Evolutionary conservation across 2,888 invertebrate species (phyloP), one percentile per base, ranked within the genome.

Genomic region (Drosophila diplacantha): DNA sequence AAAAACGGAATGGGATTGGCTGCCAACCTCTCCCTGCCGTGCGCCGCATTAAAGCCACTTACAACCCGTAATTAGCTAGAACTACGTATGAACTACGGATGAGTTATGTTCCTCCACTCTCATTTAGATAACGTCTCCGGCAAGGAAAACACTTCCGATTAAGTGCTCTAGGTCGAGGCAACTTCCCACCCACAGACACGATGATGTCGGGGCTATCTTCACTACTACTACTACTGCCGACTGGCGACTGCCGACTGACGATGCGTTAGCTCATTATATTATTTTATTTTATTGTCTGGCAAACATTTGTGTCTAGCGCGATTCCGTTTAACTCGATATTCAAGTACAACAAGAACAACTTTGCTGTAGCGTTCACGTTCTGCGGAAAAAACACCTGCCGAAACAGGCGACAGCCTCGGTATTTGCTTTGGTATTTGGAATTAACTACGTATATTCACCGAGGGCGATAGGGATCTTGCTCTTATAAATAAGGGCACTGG

Each of bases 241-340:
- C 35, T 9, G 5, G 9, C 9, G 39, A 55, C 38, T 22, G 22
- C n/a, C 35, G 18, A 5, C 41, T 41, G 41, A 41, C 41, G 24
- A n/a, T 9, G 24, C 24, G 59, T 47, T 56, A 61, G 46, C 35
- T 39, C n/a, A 34, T 68, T 73, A 60, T 69, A 74, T 72, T 61
- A 60, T 59, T 49, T 38, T 61, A 72, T 72, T 72, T 43, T 66
- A 75, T 72, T 73, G 73, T 69, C 41, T 44, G 61, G 43, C 64
- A 74, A 74, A 71, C 69, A 75, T 78, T 78, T 77, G 46, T 49
- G 80, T 74, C 81, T 77, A 57, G 54, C 57, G 32, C 31, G 60
- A 64, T 72, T 77, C 70, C 55, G 55, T 37, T 57, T 72, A 80
- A 69, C 69, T 66, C 50, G 65, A 39, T 67, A 70, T 58, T 39